Evolutionary conservation across 2,797 vertebrate genomes (phyloP).

Genomic region (Hirundo rustica): DNA sequence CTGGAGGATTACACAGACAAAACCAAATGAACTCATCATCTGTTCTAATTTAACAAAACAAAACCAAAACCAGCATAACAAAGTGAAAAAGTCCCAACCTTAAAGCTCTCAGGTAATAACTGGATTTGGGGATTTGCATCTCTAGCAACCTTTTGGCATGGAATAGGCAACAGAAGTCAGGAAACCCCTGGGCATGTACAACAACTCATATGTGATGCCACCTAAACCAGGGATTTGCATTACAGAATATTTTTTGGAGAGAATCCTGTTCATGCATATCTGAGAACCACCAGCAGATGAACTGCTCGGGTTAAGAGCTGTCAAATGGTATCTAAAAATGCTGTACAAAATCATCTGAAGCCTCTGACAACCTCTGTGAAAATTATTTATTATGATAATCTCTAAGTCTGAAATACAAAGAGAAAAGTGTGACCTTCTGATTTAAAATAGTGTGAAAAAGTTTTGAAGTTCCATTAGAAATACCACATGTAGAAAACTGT

Average conservation of each 20-base stretch:
- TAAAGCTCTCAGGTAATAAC: not conserved
- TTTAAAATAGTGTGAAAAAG: not conserved
- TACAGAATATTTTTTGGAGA: not conserved
- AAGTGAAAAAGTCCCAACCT: not conserved
- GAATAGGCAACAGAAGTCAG: not conserved
- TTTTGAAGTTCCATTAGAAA: not conserved
- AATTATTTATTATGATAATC: not conserved
- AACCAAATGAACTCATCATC: not conserved
- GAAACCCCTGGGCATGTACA: not conserved
- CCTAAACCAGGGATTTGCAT: not conserved
- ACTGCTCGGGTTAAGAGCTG: not conserved
- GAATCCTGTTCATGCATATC: not conserved
- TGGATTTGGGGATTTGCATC: not conserved
- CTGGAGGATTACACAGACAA: not conserved
- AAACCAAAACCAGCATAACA: not conserved
- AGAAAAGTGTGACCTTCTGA: not conserved
- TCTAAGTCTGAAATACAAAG: rapidly evolving
- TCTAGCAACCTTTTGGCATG: not conserved
- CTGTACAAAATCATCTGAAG: not conserved
- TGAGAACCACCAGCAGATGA: not conserved
- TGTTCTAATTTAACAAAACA: not conserved
- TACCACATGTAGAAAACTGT: rapidly evolving
- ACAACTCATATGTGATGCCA: not conserved
- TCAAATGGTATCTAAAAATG: not conserved
- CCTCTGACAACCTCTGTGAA: not conserved